Evolutionary conservation across 2,888 invertebrate genomes (phyloP), one percentile per base, ranked within the genome.

Genomic region (Tillus elongatus): DNA sequence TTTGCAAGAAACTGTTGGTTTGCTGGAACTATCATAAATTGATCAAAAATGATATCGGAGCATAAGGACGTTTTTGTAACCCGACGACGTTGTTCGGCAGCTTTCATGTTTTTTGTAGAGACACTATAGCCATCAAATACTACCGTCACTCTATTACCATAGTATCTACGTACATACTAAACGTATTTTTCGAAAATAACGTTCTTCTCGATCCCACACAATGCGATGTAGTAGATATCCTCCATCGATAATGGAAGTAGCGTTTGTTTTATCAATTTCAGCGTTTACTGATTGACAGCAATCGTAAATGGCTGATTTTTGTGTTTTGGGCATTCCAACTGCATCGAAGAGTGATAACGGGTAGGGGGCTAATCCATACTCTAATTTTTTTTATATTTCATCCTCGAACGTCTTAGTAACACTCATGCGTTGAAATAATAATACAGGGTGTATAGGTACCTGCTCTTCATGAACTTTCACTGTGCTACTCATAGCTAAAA

Each of bases 401-500:
- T 36, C 36, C 15, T 36, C 11, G 33, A 36, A 34, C 11, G 14
- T 15, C 15, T 14, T 9, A 32, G 15, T 11, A 13, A 32, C 4
- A 32, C n/a, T n/a, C n/a, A 29, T 33, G 3, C 33, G 19, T 33
- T 33, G 33, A 12, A 33, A 33, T 11, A 33, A 19, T 33, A 33
- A 33, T 4, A 28, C 28, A n/a, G 35, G 35, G 28, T 35, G 28
- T n/a, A 35, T 10, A 27, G 38, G 35, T 26, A 60, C 53, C 35
- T 48, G 43, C 27, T 52, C 48, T 14, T 58, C 54, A 26, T 56
- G 48, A 45, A 60, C 49, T 56, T 59, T 59, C 24, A 60, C 36
- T 35, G 51, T 37, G 13, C 31, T 40, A 33, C 26, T 56, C 42
- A 51, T 39, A 47, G 54, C 42, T 52, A 52, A 55, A 35, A 58